Conservation (phyloP, 2,113 vertebrate species). For the Numenius arquata region DNA sequence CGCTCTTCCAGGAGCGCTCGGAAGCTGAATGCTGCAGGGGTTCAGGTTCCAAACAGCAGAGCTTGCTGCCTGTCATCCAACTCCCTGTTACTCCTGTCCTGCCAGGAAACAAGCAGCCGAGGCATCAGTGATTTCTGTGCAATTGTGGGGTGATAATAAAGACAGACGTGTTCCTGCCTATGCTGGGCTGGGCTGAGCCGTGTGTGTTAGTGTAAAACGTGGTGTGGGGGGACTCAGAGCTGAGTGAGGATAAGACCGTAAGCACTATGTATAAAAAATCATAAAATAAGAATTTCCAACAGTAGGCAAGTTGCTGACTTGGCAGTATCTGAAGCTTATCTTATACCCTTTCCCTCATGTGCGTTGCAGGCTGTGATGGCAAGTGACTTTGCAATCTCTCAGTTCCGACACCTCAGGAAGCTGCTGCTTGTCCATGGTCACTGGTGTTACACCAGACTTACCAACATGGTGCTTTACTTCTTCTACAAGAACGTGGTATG, state of each 20-base stretch:
- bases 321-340: background rate
- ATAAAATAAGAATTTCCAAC: background rate
- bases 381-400: slow-evolving; percentile 84
- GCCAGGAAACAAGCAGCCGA: background rate
- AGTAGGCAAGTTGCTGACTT: background rate
- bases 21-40: background rate
- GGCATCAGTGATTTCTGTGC: background rate
- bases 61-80: background rate
- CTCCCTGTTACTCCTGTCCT: background rate
- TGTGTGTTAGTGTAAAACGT: background rate
- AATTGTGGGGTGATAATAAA: background rate
- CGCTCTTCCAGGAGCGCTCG: background rate
- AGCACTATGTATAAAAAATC: background rate
- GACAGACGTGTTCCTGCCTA: background rate
- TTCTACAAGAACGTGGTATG: slow-evolving; percentile 87
- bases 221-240: background rate
- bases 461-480: slow-evolving; percentile 82
- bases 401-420: slow-evolving; percentile 78
- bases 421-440: slow-evolving; percentile 82
- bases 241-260: background rate
- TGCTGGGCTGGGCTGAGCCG: background rate
- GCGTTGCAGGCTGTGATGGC: slow-evolving; percentile 80
- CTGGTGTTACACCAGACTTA: slow-evolving; percentile 81
- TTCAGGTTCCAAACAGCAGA: background rate
- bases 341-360: background rate